Evolutionary conservation across 2,113 vertebrate genomes (phyloP).

Genomic region (Aramus guarauna): DNA sequence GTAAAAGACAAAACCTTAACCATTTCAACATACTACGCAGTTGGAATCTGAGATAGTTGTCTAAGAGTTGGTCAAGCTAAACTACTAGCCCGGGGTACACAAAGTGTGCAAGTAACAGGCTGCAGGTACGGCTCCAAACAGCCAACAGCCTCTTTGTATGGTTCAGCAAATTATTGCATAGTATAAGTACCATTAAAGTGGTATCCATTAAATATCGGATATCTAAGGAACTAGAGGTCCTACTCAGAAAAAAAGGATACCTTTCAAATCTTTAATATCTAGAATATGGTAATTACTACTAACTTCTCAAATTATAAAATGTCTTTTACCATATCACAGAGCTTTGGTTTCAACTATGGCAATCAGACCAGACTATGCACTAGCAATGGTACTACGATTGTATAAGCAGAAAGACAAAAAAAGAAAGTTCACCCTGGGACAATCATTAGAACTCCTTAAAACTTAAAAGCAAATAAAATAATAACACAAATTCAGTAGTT

Average conservation of each 20-base stretch:
- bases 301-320: not conserved
- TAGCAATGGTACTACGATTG: accelerated
- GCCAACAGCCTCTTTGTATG: not conserved
- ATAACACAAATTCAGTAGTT: accelerated
- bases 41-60: not conserved
- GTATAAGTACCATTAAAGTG: not conserved
- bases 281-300: not conserved
- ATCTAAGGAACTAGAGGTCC: not conserved
- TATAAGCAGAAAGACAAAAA: not conserved
- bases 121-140: not conserved
- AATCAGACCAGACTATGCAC: accelerated
- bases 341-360: not conserved
- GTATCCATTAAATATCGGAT: not conserved
- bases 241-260: accelerated
- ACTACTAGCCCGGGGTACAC: not conserved
- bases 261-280: not conserved
- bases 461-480: not conserved
- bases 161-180: not conserved
- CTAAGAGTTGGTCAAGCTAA: not conserved
- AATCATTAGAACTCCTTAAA: not conserved
- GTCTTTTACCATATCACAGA: not conserved
- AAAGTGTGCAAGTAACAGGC: not conserved
- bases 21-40: not conserved
- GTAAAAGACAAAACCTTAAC: not conserved
- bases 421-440: not conserved